Evolutionary conservation across 2,888 invertebrate species (phyloP), one percentile per base, ranked within the genome.

Genomic region (Seira ritae): DNA sequence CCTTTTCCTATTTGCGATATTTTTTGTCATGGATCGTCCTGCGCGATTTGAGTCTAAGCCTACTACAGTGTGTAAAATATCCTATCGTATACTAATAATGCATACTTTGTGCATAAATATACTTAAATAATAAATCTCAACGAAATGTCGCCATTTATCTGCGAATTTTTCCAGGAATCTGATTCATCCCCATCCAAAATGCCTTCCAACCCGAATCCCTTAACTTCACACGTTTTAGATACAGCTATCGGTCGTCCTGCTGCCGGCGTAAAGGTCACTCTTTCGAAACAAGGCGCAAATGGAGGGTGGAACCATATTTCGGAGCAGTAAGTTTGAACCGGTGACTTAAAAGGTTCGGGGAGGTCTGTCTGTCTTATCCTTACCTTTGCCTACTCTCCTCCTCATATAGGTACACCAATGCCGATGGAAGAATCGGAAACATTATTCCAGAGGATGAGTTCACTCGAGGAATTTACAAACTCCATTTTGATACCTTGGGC

Each of bases 161-260:
- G 20, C 22, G 4, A 19, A 31, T 62, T 60, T 31, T 62, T 19
- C 23, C 19, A 70, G 65, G 69, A 1, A 24, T 12, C 10, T 37
- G 12, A 72, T n/a, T 20, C 55, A 22, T 62, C 65, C 17, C 19
- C 17, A 8, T 37, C 24, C 12, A 31, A 62, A 1, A 10, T 20
- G 20, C 12, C 17, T 19, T 37, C 24, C 20, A 85, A 76, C 31
- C 1, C 12, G 4, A 84, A 85, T 62, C 92, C 94, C 1, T 92
- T 96, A 87, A 94, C 95, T 0, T 94, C 95, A 0, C 95, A 96
- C 90, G 94, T 96, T 0, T 90, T 95, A 84, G 96, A 96, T 88
- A 94, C 94, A 0, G 92, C 94, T 0, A 92, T 92, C 67, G 96
- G 96, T 0, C 90, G 90, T 67, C 94, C 96, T 0, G 94, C 94